Conservation (phyloP, 2,113 vertebrate genomes). For the Macroglossus sobrinus region DNA sequence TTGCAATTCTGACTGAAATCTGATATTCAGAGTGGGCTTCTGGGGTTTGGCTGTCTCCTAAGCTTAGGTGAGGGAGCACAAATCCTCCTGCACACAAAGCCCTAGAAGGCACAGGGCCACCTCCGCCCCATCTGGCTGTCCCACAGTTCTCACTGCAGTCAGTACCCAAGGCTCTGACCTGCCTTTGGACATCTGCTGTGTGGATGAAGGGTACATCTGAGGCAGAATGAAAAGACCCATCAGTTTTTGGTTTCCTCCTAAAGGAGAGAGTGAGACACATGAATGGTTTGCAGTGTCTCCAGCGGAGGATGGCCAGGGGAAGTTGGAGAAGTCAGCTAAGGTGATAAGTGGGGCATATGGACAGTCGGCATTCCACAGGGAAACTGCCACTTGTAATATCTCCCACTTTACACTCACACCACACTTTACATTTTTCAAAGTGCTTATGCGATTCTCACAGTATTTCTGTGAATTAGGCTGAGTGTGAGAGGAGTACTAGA, state of each 20-base stretch:
- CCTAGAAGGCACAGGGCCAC: accelerated
- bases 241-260: background rate
- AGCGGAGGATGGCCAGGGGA: accelerated
- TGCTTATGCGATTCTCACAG: background rate
- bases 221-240: background rate
- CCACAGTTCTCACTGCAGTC: background rate
- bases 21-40: background rate
- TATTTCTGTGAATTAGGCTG: background rate
- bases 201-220: background rate
- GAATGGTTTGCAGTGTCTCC: background rate
- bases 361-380: accelerated
- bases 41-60: background rate
- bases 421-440: background rate
- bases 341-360: accelerated
- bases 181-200: background rate
- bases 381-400: background rate
- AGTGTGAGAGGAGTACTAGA: background rate
- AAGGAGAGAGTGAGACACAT: background rate
- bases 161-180: background rate
- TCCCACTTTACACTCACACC: background rate
- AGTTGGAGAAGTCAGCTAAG: accelerated
- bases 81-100: background rate
- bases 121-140: background rate
- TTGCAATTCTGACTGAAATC: background rate
- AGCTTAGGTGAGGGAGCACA: accelerated